Base-by-base conservation (phyloP, 2,113 vertebrate species). In the Psittacus erithacus region DNA sequence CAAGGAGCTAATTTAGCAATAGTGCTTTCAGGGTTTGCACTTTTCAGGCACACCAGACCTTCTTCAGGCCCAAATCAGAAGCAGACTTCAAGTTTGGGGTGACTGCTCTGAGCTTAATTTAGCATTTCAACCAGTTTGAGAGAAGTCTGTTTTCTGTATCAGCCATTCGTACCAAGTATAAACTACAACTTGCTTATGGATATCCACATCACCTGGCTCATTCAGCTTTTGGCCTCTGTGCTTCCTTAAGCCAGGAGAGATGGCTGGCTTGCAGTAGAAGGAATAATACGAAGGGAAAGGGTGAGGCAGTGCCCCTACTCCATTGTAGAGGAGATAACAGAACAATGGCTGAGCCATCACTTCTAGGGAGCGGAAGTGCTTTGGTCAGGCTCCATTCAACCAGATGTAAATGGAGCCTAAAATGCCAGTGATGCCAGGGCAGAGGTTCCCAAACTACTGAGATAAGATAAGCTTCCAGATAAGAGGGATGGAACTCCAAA, bases 111-210 rank as follows among this genome's bases (percentile, higher is more conserved):
- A 83, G 46, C 28, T 83, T 65, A 62, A 65, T 69, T 73, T 46
- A 78, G 31, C 4, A 22, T 9, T 47, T 71, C 19, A 63, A 6
- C 14, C 7, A 80, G 70, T 49, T 57, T 31, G 39, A 90, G 46
- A 49, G 29, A 79, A 76, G 64, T 13, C 46, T n/a, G 8, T 28
- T 64, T 88, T 57, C 87, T 39, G 10, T 11, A 29, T 39, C 29
- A 38, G 46, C 25, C 1, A 3, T 59, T 73, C 4, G 0, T 49
- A 63, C 77, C 0, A 0, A 44, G 11, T 8, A 31, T 53, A 27
- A 88, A 78, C 25, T 65, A 29, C 5, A 27, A 39, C 23, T 80
- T 74, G n/a, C 5, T 80, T 33, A 49, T 19, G 41, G 64, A 1
- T 67, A 74, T n/a, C 18, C 1, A 0, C 35, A 44, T 57, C 64